Evolutionary conservation across 2,113 vertebrate genomes (phyloP).

Genomic region (Phyllopteryx taeniolatus): DNA sequence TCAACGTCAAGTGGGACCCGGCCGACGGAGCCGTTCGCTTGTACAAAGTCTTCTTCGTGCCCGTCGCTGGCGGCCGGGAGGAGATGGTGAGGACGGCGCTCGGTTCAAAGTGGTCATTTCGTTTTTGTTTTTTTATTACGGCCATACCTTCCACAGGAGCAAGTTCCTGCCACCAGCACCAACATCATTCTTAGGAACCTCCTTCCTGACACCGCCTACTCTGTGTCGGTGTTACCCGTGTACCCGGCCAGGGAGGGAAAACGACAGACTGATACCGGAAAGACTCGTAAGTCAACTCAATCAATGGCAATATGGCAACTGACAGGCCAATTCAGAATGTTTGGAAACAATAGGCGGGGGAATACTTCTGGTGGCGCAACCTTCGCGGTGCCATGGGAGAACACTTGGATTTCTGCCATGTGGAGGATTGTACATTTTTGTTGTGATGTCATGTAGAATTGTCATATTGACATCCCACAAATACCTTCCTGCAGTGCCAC

Average conservation of each 20-base stretch:
- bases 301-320: too few species aligned
- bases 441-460: background rate
- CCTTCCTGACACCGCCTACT: conserved; percentile 84
- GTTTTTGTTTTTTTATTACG: background rate
- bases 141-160: conserved; percentile 70
- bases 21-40: conserved; percentile 91
- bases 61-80: conserved; percentile 78
- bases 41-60: conserved; percentile 88
- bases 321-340: too few species aligned
- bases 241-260: conserved; percentile 86
- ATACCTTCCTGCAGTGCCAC: conserved; percentile 54
- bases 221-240: conserved; percentile 82
- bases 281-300: conserved; percentile 77
- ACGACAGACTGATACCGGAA: conserved; percentile 87
- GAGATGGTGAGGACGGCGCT: conserved; percentile 78
- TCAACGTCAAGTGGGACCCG: conserved; percentile 89
- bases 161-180: conserved; percentile 84
- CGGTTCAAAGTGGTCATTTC: background rate
- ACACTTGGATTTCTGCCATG: too few species aligned
- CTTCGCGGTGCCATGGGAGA: too few species aligned
- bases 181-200: conserved; percentile 86
- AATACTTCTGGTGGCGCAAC: too few species aligned
- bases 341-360: too few species aligned
- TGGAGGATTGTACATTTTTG: too few species aligned
- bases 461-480: background rate